A percentile compares a stretch with the other conserved stretches of the same genome.
These are phyloP conservation scores for Oxygymnocypris stewartii DNA, from an alignment of 2,113 vertebrate genomes.

Conservation along the genomic window DNA sequence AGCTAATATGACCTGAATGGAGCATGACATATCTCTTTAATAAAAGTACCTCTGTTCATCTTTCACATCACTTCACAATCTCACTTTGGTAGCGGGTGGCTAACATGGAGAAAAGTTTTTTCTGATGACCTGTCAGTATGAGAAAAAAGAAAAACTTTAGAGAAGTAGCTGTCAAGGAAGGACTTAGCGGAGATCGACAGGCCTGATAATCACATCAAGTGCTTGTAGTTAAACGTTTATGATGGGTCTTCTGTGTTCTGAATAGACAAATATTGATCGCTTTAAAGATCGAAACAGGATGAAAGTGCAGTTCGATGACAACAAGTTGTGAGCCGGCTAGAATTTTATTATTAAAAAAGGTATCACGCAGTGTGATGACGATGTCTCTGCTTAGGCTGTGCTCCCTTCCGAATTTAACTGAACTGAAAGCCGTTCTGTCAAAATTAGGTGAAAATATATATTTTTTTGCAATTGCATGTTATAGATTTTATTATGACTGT, in stretches of 20 bases:
- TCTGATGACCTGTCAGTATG: constrained; percentile 11
- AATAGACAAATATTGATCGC: constrained; percentile 11
- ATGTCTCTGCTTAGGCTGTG: neutral
- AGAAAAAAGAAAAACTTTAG: too few species aligned
- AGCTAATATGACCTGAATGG: constrained; percentile 16
- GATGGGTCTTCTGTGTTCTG: neutral
- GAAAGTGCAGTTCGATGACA: neutral
- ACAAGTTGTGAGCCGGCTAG: neutral
- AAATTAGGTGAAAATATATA: too few species aligned
- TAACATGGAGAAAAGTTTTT: neutral
- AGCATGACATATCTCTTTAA: neutral
- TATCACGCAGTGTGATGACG: neutral
- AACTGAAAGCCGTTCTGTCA: neutral
- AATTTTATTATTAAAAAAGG: neutral
- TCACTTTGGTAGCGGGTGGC: neutral
- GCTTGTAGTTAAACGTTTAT: neutral
- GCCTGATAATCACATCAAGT: constrained; percentile 23
- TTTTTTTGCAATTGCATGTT: too few species aligned
- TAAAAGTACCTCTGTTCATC: constrained; percentile 9
- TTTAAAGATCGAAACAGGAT: neutral
- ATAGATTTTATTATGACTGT: too few species aligned
- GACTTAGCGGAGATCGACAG: neutral
- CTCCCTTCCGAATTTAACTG: neutral
- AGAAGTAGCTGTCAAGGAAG: constrained; percentile 18
- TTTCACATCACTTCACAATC: constrained; percentile 24